phyloP scores from a whole-genome alignment of 2,888 invertebrate species.

The Plagiodera versicolora region DNA sequence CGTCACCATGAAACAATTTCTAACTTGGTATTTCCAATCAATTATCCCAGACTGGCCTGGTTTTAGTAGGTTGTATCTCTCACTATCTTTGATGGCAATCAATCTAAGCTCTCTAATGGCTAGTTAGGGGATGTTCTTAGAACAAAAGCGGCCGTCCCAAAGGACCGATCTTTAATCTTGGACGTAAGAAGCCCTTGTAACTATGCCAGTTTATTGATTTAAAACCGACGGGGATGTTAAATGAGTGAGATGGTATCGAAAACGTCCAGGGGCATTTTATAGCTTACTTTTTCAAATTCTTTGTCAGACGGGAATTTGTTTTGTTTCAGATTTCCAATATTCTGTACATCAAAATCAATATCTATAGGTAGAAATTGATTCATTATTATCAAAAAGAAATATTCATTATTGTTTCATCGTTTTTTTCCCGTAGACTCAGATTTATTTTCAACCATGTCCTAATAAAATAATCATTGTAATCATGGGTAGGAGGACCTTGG shows the following conservation, averaged over 20 bases:
- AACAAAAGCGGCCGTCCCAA: constrained; percentile 33
- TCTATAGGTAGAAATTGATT: too few relatives aligned
- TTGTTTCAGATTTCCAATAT: too few relatives aligned
- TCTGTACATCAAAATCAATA: too few relatives aligned
- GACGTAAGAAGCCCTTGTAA: constrained; percentile 18
- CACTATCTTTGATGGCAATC: constrained; percentile 31
- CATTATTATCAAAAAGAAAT: too few relatives aligned
- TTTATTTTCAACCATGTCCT: too few relatives aligned
- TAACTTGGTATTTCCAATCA: constrained; percentile 19
- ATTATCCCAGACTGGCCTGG: constrained; percentile 23
- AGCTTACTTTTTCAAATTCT: not conserved
- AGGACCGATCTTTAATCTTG: constrained; percentile 31
- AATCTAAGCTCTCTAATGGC: constrained; percentile 26
- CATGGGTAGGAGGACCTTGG: too few relatives aligned
- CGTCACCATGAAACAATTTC: not conserved
- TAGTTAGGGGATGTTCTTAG: constrained; percentile 31
- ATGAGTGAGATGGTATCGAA: not conserved
- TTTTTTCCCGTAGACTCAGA: too few relatives aligned
- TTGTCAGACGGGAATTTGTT: not conserved
- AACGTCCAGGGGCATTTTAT: not conserved
- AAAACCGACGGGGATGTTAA: not conserved
- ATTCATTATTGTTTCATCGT: too few relatives aligned
- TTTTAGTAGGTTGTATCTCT: constrained; percentile 25
- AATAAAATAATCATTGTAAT: too few relatives aligned
- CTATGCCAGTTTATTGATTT: constrained; percentile 24